Evolutionary conservation across 2,113 vertebrate species (phyloP).

Genomic region (Ranitomeya variabilis): DNA sequence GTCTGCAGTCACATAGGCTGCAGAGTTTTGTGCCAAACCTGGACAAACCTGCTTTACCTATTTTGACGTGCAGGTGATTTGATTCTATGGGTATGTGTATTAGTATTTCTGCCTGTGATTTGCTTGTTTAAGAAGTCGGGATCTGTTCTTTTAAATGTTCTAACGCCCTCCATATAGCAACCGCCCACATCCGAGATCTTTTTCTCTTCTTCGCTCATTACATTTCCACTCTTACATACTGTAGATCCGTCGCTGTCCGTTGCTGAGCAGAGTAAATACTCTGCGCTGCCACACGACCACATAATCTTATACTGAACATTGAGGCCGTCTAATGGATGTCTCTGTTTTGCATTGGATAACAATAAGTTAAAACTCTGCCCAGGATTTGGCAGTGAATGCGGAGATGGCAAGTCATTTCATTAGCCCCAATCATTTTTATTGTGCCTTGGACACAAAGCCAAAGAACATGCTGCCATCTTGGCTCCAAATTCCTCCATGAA

Average conservation of each 20-base stretch:
- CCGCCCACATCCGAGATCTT: too few relatives aligned
- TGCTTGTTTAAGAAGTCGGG: too few relatives aligned
- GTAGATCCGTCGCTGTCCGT: not conserved
- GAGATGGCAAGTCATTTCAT: conserved; percentile 21
- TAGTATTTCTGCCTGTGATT: too few relatives aligned
- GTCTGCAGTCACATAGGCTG: too few relatives aligned
- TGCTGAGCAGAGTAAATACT: not conserved
- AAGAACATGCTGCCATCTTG: conserved; percentile 40
- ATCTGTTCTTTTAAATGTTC: too few relatives aligned
- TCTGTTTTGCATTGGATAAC: conserved; percentile 26
- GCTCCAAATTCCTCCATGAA: conserved; percentile 5
- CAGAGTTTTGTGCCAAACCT: too few relatives aligned
- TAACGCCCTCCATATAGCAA: too few relatives aligned
- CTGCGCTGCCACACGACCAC: not conserved
- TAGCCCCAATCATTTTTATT: conserved; percentile 48
- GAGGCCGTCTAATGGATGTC: not conserved
- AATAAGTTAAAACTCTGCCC: conserved; percentile 5
- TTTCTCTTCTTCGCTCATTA: too few relatives aligned
- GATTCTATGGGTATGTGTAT: too few relatives aligned
- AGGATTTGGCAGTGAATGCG: not conserved
- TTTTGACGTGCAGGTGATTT: too few relatives aligned
- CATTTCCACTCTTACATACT: too few relatives aligned
- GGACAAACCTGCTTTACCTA: too few relatives aligned
- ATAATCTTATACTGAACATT: not conserved
- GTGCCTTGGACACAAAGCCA: conserved; percentile 17